Evolutionary conservation across 2,113 vertebrate genomes (phyloP).

Genomic region (Cyprinodon tularosa): DNA sequence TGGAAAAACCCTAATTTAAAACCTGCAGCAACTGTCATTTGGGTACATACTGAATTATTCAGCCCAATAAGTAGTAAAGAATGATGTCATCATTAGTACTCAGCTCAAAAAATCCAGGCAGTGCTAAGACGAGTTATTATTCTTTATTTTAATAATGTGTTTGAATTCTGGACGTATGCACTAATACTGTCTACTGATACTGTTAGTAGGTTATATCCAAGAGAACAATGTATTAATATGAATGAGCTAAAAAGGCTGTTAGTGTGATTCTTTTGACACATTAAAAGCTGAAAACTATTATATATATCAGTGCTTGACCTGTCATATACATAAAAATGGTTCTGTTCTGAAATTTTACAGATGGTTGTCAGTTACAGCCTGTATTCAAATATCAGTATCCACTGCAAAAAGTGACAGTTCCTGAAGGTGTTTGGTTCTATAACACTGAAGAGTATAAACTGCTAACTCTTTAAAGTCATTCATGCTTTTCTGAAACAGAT

Average conservation of each 20-base stretch:
- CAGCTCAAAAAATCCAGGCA: no score
- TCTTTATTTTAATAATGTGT: no score
- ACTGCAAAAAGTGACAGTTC: not conserved
- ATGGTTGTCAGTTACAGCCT: not conserved
- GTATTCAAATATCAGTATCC: not conserved
- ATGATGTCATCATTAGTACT: no score
- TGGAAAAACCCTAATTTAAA: not conserved
- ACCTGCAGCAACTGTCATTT: not conserved
- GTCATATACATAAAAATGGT: not conserved
- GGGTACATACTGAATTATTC: not conserved
- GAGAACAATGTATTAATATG: no score
- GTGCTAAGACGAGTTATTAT: no score
- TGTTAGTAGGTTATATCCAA: no score
- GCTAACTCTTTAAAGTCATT: slow-evolving; percentile 19
- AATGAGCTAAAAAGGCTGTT: no score
- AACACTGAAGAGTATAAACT: slow-evolving; percentile 7
- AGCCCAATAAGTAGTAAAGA: no score
- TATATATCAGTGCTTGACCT: not conserved
- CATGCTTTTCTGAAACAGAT: slow-evolving; percentile 8
- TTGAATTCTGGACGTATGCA: no score
- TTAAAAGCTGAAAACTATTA: not conserved
- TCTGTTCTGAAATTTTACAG: not conserved
- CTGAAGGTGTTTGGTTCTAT: not conserved
- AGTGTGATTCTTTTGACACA: no score
- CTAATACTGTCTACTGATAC: no score